Conservation (phyloP, 2,888 invertebrate genomes). For the Xanthia togata region DNA sequence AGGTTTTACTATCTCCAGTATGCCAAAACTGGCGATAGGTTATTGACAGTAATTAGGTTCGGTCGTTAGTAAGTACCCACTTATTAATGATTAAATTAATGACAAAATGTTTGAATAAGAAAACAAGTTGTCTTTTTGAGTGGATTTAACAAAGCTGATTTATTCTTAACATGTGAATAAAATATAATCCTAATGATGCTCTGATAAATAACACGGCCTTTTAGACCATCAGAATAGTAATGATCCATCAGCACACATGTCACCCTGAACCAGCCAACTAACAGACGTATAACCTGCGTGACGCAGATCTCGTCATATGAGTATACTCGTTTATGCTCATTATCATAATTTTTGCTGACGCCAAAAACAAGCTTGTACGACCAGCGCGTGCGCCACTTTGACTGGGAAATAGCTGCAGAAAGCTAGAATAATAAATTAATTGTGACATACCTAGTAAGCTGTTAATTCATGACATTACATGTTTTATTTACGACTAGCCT, state of each 20-base stretch:
- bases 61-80: no score
- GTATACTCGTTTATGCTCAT: slow-evolving; percentile 11
- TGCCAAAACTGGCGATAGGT: no score
- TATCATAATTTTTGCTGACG: slow-evolving; percentile 27
- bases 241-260: neutral
- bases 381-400: neutral
- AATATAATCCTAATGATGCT: neutral
- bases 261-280: neutral
- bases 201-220: neutral
- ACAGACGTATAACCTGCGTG: neutral
- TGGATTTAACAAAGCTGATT: neutral
- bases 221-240: neutral
- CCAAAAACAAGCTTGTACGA: slow-evolving; percentile 20
- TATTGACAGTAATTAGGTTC: no score
- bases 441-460: neutral
- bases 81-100: neutral
- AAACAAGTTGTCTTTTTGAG: neutral
- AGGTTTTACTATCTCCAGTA: no score
- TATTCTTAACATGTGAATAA: neutral
- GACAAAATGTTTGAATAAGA: neutral
- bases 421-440: slow-evolving; percentile 14
- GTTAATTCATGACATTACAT: neutral
- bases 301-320: neutral
- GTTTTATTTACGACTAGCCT: neutral
- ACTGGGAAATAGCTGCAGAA: slow-evolving; percentile 27